Base-by-base conservation (phyloP, 1,140 invertebrate species). In the Condylostylus longicornis region DNA sequence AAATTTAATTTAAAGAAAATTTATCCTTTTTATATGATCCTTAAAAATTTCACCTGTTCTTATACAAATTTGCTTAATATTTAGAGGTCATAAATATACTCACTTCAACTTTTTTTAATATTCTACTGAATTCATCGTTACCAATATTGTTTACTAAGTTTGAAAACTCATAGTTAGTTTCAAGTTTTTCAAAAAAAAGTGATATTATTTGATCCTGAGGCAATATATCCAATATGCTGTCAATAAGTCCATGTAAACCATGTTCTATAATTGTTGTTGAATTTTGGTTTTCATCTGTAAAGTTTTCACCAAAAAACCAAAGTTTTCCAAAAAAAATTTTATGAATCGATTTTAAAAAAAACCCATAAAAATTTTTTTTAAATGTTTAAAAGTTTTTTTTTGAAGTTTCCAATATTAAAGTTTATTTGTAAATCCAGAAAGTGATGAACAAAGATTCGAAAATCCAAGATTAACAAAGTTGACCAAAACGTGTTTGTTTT, bases 151-250 rank as follows among this genome's bases (percentile, higher is more conserved):
- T 43, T 22, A 55, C 44, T 2, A 58, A 41, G 23, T 42, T 44
- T 18, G 47, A 40, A 30, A 58, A 58, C 34, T 52, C 49, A 41
- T 52, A 45, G 43, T 51, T 50, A 40, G 44, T 41, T 32, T 58
- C 53, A 27, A 48, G 45, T 37, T 55, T 53, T 19, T 55, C 52
- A 38, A 58, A 55, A 36, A 58, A 58, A 5, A 46, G 48, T 27
- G 48, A 45, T 23, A 52, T 33, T 31, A 58, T 51, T 38, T 58
- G 47, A 43, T 58, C 54, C 43, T 48, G 48, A 17, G 55, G 54
- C 45, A 58, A 20, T 10, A 46, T 33, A 17, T 52, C 51, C 20
- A 58, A 42, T 15, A 58, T 42, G 31, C 50, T 48, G 33, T 58
- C 52, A 8, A 55, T 48, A 31, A 58, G 38, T 0, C 52, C 54